A percentile compares a stretch with the other conserved stretches of the same genome.
Conservation (phyloP, 2,797 vertebrate species). For the Kryptopterus vitreolus region DNA sequence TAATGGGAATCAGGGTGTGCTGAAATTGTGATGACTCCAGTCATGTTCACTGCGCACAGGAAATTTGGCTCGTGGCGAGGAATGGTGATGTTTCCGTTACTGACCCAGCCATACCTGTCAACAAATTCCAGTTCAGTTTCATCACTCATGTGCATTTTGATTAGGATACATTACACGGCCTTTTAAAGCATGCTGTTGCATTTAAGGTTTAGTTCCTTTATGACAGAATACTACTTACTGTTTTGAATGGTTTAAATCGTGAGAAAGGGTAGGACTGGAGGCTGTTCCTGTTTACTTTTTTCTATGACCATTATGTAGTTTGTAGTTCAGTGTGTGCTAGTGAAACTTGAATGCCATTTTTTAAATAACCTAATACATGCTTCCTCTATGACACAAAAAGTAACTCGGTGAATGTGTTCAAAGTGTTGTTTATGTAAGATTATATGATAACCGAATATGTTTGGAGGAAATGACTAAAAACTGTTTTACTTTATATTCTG, state of each 20-base stretch:
- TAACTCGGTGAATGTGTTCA: not conserved
- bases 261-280: too few relatives aligned
- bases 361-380: not conserved
- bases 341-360: not conserved
- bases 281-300: not conserved
- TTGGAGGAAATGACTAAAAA: not conserved
- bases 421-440: not conserved
- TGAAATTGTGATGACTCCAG: constrained; percentile 69
- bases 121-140: constrained; percentile 31
- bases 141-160: not conserved
- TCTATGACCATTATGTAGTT: not conserved
- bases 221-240: not conserved
- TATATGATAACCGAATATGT: not conserved
- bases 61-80: constrained; percentile 72
- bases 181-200: not conserved
- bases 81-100: constrained; percentile 70
- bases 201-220: not conserved
- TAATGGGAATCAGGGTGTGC: not conserved
- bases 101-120: constrained; percentile 84
- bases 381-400: constrained; percentile 9
- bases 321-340: not conserved
- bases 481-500: not conserved
- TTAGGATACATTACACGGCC: not conserved
- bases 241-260: too few relatives aligned
- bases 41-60: constrained; percentile 78